phyloP scores from a whole-genome alignment of 2,113 vertebrate genomes.

The Passer domesticus region DNA sequence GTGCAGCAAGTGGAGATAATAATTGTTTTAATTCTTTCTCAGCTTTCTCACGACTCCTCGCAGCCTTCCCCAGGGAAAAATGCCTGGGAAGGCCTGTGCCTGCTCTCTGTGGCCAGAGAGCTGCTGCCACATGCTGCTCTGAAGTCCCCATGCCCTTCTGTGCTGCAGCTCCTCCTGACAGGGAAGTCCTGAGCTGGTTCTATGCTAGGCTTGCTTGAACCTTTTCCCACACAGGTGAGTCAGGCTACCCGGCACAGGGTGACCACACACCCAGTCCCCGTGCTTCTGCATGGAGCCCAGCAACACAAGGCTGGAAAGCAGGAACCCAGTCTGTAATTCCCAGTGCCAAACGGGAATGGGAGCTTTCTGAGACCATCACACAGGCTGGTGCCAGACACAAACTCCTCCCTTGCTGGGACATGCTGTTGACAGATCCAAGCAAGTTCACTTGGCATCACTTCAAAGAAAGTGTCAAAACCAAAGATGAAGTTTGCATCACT shows the following conservation, averaged over 20 bases:
- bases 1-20: no score
- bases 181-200: background rate
- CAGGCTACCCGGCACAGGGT: background rate
- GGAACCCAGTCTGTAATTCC: background rate
- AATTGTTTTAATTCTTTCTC: no score
- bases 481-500: background rate
- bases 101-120: no score
- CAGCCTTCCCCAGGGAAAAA: no score
- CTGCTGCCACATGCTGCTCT: background rate
- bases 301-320: background rate
- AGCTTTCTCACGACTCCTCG: no score
- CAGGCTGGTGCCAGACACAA: background rate
- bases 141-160: background rate
- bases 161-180: background rate
- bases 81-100: no score
- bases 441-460: background rate
- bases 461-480: background rate
- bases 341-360: accelerated
- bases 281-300: background rate
- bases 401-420: background rate
- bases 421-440: background rate
- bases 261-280: background rate
- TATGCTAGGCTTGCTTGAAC: background rate
- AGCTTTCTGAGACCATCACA: background rate
- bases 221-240: background rate